These are phyloP conservation scores for Zaprionus ghesquierei DNA, from an alignment of 1,140 invertebrate species.

Conservation along the genomic window DNA sequence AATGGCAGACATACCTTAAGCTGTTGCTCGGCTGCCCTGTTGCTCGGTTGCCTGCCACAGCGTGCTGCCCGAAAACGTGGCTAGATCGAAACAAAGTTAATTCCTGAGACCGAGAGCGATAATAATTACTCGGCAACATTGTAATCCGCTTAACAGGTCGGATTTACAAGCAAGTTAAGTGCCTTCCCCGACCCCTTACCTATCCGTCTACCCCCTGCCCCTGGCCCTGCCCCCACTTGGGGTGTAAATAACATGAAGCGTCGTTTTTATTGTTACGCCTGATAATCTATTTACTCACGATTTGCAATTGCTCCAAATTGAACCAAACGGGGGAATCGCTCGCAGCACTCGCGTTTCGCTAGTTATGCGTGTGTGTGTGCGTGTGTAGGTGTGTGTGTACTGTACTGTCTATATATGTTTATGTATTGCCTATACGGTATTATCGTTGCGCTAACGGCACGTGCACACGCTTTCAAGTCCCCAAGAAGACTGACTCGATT, in stretches of 20 bases:
- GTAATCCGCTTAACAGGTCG: constrained; percentile 71
- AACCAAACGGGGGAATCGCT: neutral
- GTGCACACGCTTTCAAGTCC: constrained; percentile 72
- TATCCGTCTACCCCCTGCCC: neutral
- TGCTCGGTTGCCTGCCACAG: constrained; percentile 29
- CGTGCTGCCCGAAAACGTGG: constrained; percentile 54
- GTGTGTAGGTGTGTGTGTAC: neutral
- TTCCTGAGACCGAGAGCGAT: constrained; percentile 55
- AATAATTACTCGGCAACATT: constrained; percentile 78
- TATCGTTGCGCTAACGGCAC: constrained; percentile 26
- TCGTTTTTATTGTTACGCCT: constrained; percentile 29
- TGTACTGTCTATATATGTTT: neutral
- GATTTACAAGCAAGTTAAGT: constrained; percentile 68
- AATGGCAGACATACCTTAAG: constrained; percentile 59
- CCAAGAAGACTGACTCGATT: constrained; percentile 64
- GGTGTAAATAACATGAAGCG: constrained; percentile 36
- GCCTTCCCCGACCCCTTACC: too few species aligned
- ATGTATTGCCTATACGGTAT: neutral
- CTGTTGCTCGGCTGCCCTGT: constrained; percentile 4
- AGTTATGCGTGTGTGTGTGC: neutral
- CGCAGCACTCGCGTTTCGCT: neutral
- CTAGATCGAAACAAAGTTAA: constrained; percentile 78
- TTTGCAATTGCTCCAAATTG: constrained; percentile 29
- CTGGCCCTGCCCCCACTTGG: neutral
- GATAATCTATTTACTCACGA: constrained; percentile 46